These are phyloP conservation scores for Gymnosoma rotundatum DNA, from an alignment of 2,888 invertebrate genomes.

Conservation along the genomic window DNA sequence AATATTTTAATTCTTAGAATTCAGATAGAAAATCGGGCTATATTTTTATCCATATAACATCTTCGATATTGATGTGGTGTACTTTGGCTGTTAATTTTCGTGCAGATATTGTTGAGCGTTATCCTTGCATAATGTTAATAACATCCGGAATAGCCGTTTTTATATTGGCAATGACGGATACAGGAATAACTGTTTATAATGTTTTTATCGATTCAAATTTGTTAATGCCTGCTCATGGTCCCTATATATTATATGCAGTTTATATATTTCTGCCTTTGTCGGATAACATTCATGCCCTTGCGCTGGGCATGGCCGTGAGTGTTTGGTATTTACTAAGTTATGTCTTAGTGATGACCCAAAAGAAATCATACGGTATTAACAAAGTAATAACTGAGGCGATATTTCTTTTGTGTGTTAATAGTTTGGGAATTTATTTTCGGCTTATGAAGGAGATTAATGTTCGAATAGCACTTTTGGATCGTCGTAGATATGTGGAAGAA, in stretches of 20 bases:
- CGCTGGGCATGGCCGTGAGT: slow-evolving; percentile 88
- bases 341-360: slow-evolving; percentile 84
- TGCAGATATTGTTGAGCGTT: slow-evolving; percentile 77
- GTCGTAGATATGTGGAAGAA: slow-evolving; percentile 92
- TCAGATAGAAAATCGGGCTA: slow-evolving; percentile 69
- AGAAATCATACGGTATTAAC: slow-evolving; percentile 76
- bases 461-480: slow-evolving; percentile 92
- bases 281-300: slow-evolving; percentile 86
- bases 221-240: slow-evolving; percentile 87
- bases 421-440: slow-evolving; percentile 92
- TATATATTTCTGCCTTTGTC: slow-evolving; percentile 92
- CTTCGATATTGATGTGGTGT: slow-evolving; percentile 78
- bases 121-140: slow-evolving; percentile 80
- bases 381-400: slow-evolving; percentile 85
- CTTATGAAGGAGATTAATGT: slow-evolving; percentile 94
- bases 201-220: slow-evolving; percentile 82
- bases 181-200: slow-evolving; percentile 87
- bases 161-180: slow-evolving; percentile 85
- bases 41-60: slow-evolving; percentile 78
- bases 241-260: slow-evolving; percentile 89
- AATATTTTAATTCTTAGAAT: slow-evolving; percentile 71
- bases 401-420: slow-evolving; percentile 86
- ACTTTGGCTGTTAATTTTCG: slow-evolving; percentile 80
- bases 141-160: slow-evolving; percentile 82
- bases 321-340: slow-evolving; percentile 85